Evolutionary conservation across 1,140 invertebrate species (phyloP), one percentile per base, ranked within the genome.

Genomic region (Elysia chlorotica): DNA sequence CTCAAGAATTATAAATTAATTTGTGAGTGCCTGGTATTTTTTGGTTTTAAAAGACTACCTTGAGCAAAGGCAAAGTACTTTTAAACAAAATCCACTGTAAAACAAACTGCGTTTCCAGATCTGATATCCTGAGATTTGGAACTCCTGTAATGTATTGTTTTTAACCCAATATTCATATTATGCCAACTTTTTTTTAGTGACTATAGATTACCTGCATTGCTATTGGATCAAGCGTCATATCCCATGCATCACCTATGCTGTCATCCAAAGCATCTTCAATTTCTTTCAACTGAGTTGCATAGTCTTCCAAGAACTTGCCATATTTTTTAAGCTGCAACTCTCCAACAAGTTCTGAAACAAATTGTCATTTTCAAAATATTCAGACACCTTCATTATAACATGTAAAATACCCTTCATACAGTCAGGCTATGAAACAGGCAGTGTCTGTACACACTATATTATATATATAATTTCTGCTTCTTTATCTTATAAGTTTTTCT

Each of bases 251-350:
- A 84, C 84, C 77, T 83, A 87, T 80, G 81, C 85, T 79, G 83
- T 89, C 79, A 87, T 87, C 77, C 75, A 89, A 63, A 81, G 89
- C 83, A 87, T 89, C 81, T 83, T 90, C 82, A 86, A 90, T 90
- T 36, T 84, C 85, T 74, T 84, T 86, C 30, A 91, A 82, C 74
- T 91, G 89, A 73, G 82, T 80, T 41, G 86, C 86, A 85, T 92
- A 91, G 61, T 91, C 90, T 79, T 93, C 92, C 68, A 94, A 90
- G 86, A 94, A 94, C 38, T 90, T 89, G 1, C 92, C 91, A 89
- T 93, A 95, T 76, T 91, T 90, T 75, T 90, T 89, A 10, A 92
- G 78, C 76, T 92, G 91, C 10, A 90, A 87, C 71, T 92, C 90
- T 57, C 90, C 91, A 66, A 91, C 90, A 63, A 91, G 89, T 86